These are phyloP conservation scores for Aldrovandia affinis DNA, from an alignment of 2,797 vertebrate species.

Conservation along the genomic window DNA sequence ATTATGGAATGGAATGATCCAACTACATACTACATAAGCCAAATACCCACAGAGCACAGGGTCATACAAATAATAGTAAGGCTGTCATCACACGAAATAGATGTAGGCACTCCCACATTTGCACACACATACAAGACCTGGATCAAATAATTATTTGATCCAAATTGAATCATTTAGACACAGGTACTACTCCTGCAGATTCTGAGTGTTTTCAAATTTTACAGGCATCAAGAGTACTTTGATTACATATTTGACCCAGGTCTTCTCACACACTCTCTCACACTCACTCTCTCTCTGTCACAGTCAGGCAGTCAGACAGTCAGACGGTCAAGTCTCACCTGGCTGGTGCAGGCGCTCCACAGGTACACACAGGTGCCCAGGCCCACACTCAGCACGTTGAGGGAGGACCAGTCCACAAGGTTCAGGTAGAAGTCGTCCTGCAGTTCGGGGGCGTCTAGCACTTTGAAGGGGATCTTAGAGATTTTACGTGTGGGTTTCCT, in stretches of 20 bases:
- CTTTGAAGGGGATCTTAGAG: constrained; percentile 98
- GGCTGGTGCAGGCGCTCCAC: constrained; percentile 94
- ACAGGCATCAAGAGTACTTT: too few relatives aligned
- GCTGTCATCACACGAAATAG: background rate
- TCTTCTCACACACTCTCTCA: background rate
- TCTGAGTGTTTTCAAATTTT: too few relatives aligned
- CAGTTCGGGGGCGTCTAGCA: constrained; percentile 94
- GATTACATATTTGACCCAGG: background rate
- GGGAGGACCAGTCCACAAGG: constrained; percentile 97
- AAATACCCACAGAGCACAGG: background rate
- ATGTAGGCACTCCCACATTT: too few relatives aligned
- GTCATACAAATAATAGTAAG: background rate
- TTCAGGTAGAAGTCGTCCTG: constrained; percentile 99
- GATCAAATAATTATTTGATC: too few relatives aligned
- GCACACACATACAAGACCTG: too few relatives aligned
- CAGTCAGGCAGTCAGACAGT: background rate
- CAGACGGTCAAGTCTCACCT: background rate
- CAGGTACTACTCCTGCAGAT: too few relatives aligned
- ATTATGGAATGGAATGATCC: background rate
- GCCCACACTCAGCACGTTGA: constrained; percentile 96
- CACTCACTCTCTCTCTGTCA: background rate
- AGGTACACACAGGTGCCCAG: constrained; percentile 97
- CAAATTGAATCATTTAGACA: too few relatives aligned
- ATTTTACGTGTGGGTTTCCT: constrained; percentile 97
- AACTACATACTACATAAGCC: too few relatives aligned